Base-by-base conservation (phyloP, 2,113 vertebrate genomes). In the Aphelocoma coerulescens region DNA sequence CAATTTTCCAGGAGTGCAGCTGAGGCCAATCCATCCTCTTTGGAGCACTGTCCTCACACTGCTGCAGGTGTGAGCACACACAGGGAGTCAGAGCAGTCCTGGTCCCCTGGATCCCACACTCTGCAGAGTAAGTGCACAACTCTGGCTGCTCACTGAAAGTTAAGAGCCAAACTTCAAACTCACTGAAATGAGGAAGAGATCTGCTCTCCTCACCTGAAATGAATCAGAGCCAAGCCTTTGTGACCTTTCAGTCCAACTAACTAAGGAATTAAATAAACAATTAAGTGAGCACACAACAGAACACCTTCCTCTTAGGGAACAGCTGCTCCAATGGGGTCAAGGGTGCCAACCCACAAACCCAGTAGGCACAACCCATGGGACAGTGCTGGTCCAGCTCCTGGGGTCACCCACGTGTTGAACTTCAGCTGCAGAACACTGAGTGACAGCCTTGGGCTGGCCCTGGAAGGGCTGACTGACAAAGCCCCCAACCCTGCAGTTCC, bases 1-100 rank as follows among this genome's bases (percentile, higher is more conserved):
- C 46, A 57, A 6, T 49, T 61, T 84, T 75, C 52, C 55, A 85
- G 48, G 52, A 13, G 26, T 3, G 33, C 3, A 59, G 66, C 35
- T 84, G 39, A 58, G 68, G 55, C 23, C 19, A 44, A 0, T 6
- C 75, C 66, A 1, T 21, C 41, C 49, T 32, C 1, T 1, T 16
- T 46, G 67, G 66, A 74, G 65, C 63, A 5, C 58, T 90, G 76
- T n/a, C 44, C 13, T 78, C 35, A 24, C 3, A 7, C 73, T 66
- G 93, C 23, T 66, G 68, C 3, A 62, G 55, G 28, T 7, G 52
- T 57, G 66, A 16, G 58, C 33, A 24, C n/a, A 49, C 46, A 79
- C 7, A n/a, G 62, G 52, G 81, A 89, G n/a, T 3, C 85, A 28
- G n/a, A 86, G 72, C 63, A 52, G 75, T 24, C 55, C 67, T 91